Evolutionary conservation across 2,113 vertebrate species (phyloP), one percentile per base, ranked within the genome.

Genomic region (Gasterosteus aculeatus): DNA sequence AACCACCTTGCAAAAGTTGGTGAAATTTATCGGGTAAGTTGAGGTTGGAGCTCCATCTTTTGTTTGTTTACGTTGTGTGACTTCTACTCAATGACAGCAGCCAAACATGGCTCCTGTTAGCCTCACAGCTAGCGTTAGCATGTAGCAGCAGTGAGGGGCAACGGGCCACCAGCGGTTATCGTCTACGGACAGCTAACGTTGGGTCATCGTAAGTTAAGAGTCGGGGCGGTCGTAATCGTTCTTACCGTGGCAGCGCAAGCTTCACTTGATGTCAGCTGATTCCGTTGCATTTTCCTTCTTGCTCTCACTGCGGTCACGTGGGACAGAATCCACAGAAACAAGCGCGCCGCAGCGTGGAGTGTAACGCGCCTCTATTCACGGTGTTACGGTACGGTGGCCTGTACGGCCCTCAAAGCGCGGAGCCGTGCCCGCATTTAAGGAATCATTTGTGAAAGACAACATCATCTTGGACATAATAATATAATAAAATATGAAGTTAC

Each of bases 81-180:
- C 56, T 39, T 67, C 38, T 11, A 35, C 51, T 72, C 63, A 68
- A 42, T 68, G 64, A 51, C 69, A 51, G 15, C 57, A 56, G 49
- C 46, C 33, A 14, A 72, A 42, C 69, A 62, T 58, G 49, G 63
- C 53, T 63, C 22, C 57, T n/a, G 14, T 58, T 31, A 39, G 58
- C 58, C 69, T 1, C 42, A 57, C 5, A 3, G 8, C 35, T 38
- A 38, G 35, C 35, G 42, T 10, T 63, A 49, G 80, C 57, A 42
- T 31, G 3, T n/a, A 1, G n/a, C 22, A 33, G 22, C 63, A 22
- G 12, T 38, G 16, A 29, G 31, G 26, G 0, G 0, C 1, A 8
- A 12, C 6, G 19, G 44, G 54, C 38, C n/a, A 9, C 38, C 39
- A 62, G n/a, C 3, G 12, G n/a, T 39, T 8, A 14, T 19, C 16